These are phyloP conservation scores for Hanleya hanleyi DNA, from an alignment of 2,888 invertebrate genomes.

Conservation along the genomic window DNA sequence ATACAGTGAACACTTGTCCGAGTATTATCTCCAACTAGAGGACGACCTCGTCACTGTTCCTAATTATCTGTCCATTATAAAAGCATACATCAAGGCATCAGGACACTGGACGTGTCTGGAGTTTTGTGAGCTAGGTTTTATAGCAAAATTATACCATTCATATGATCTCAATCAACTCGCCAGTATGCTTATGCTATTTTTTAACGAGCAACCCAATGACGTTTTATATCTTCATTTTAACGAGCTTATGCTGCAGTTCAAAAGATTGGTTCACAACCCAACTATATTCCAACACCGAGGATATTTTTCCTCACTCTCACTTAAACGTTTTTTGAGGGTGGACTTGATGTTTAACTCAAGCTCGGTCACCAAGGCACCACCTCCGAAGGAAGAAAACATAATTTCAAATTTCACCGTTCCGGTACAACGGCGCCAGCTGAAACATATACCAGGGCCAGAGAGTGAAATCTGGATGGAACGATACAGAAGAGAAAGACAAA, in stretches of 20 bases:
- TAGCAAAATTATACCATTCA: conserved; percentile 52
- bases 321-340: no score
- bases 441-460: no score
- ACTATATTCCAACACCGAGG: conserved; percentile 54
- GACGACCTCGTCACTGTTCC: conserved; percentile 71
- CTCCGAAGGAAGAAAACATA: no score
- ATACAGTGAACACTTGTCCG: conserved; percentile 61
- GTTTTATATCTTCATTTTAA: conserved; percentile 42
- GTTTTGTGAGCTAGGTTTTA: conserved; percentile 52
- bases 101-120: conserved; percentile 34
- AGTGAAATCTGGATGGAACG: no score
- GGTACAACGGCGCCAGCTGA: no score
- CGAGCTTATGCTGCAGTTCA: conserved; percentile 35
- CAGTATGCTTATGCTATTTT: conserved; percentile 64
- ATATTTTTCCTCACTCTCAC: conserved; percentile 48
- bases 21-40: conserved; percentile 71
- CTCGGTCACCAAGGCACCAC: no score
- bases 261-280: conserved; percentile 30
- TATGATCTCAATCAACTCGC: conserved; percentile 43
- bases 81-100: conserved; percentile 34
- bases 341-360: no score
- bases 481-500: no score
- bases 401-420: no score
- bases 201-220: conserved; percentile 49
- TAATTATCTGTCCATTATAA: conserved; percentile 64